Conservation (phyloP, 2,113 vertebrate species). For the Crypturellus undulatus region DNA sequence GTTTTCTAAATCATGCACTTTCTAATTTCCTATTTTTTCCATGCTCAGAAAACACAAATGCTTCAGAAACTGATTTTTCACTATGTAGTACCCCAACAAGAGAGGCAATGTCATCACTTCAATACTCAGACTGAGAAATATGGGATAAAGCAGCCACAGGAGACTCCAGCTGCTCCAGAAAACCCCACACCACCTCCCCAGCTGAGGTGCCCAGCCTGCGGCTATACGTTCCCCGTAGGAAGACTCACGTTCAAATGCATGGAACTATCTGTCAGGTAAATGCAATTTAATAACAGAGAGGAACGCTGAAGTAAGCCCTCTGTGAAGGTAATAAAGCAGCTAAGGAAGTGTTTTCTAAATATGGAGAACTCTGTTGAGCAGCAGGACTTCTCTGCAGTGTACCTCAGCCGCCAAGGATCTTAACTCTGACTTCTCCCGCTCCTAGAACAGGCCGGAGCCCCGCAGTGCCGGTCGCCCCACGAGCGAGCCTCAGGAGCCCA, state of each 20-base stretch:
- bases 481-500: constrained; percentile 29
- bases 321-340: not conserved
- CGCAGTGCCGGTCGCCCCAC: constrained; percentile 10
- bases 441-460: constrained; percentile 58
- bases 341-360: constrained; percentile 54
- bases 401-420: constrained; percentile 47
- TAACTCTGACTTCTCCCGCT: constrained; percentile 5
- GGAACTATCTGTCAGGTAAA: not conserved
- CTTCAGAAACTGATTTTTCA: not conserved
- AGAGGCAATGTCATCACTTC: not conserved
- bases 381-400: constrained; percentile 11
- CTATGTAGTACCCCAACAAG: not conserved
- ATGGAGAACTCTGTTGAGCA: constrained; percentile 10
- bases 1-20: not conserved
- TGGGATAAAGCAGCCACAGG: not conserved
- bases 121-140: not conserved
- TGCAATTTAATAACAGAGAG: not conserved
- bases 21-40: not conserved
- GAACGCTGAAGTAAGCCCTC: not conserved
- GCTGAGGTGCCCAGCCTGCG: not conserved
- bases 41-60: not conserved
- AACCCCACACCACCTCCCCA: not conserved
- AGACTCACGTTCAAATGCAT: not conserved
- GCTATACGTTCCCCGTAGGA: not conserved
- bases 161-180: not conserved